Evolutionary conservation across 2,113 vertebrate species (phyloP).

Genomic region (Chionis minor): DNA sequence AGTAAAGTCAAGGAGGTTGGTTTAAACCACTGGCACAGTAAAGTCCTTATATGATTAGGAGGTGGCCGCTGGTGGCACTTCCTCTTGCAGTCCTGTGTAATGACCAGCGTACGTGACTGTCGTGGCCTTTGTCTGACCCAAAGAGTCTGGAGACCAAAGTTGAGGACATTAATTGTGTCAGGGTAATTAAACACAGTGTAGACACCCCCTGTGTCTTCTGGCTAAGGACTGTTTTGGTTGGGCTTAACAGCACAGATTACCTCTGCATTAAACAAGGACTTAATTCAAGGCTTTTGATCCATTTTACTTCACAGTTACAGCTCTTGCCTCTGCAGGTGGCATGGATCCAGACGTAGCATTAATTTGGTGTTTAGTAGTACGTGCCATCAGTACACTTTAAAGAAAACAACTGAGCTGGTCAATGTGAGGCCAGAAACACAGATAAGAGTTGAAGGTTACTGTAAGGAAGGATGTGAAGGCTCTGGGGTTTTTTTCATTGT

Average conservation of each 20-base stretch:
- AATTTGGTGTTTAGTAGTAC: neutral
- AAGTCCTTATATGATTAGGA: neutral
- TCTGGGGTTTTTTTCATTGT: neutral
- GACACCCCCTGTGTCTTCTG: neutral
- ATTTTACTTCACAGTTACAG: neutral
- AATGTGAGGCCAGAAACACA: neutral
- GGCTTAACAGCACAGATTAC: neutral
- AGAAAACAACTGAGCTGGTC: conserved; percentile 20
- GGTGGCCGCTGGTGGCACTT: neutral
- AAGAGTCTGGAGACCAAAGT: neutral
- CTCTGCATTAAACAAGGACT: conserved; percentile 6
- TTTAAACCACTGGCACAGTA: neutral
- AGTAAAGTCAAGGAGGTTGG: neutral
- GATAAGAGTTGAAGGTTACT: conserved; percentile 28
- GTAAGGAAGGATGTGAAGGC: neutral
- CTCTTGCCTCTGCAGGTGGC: neutral
- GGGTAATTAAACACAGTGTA: neutral
- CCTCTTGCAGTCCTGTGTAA: neutral
- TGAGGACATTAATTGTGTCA: neutral
- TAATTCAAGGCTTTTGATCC: conserved; percentile 28
- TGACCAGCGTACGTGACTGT: fast-evolving
- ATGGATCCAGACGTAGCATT: neutral
- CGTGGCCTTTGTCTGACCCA: neutral
- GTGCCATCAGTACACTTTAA: neutral
- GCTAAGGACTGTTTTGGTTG: neutral